These are phyloP conservation scores for Hypotaenidia okinawae DNA, from an alignment of 2,797 vertebrate genomes.

Conservation along the genomic window DNA sequence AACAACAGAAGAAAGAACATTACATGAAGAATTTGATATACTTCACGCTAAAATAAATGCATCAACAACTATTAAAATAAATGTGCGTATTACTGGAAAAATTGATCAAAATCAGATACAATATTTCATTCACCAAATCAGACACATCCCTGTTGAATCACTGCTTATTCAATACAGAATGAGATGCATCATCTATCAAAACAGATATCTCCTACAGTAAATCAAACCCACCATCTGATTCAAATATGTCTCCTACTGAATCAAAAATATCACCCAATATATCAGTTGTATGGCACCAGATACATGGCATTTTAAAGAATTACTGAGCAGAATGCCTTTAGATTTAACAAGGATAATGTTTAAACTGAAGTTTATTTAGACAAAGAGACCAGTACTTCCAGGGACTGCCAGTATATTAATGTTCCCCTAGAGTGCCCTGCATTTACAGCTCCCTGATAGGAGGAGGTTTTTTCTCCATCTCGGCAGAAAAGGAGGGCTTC, in stretches of 20 bases:
- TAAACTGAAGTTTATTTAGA: slow-evolving; percentile 65
- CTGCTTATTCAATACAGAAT: slow-evolving; percentile 74
- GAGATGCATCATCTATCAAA: slow-evolving; percentile 78
- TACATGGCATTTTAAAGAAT: slow-evolving; percentile 67
- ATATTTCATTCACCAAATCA: slow-evolving; percentile 78
- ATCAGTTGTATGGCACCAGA: slow-evolving; percentile 69
- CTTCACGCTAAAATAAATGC: slow-evolving; percentile 74
- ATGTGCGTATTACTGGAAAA: slow-evolving; percentile 73
- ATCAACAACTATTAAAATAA: slow-evolving; percentile 78
- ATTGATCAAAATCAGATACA: slow-evolving; percentile 78
- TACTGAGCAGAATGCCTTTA: slow-evolving; percentile 33
- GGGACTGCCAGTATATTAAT: neutral
- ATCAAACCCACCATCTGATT: slow-evolving; percentile 74
- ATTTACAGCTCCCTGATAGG: neutral
- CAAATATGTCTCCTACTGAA: slow-evolving; percentile 63
- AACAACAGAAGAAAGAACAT: slow-evolving; percentile 54
- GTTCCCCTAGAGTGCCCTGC: neutral
- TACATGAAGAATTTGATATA: slow-evolving; percentile 67
- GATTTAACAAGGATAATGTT: slow-evolving; percentile 38
- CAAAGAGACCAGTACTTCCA: slow-evolving; percentile 26
- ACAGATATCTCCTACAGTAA: slow-evolving; percentile 70
- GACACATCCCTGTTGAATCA: slow-evolving; percentile 75
- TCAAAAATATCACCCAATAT: slow-evolving; percentile 72
- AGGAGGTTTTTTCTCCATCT: neutral
- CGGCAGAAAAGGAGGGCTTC: neutral